A percentile compares a stretch with the other conserved stretches of the same genome.
These are phyloP conservation scores for Silurus aristotelis DNA, from an alignment of 2,797 vertebrate species.

Conservation along the genomic window DNA sequence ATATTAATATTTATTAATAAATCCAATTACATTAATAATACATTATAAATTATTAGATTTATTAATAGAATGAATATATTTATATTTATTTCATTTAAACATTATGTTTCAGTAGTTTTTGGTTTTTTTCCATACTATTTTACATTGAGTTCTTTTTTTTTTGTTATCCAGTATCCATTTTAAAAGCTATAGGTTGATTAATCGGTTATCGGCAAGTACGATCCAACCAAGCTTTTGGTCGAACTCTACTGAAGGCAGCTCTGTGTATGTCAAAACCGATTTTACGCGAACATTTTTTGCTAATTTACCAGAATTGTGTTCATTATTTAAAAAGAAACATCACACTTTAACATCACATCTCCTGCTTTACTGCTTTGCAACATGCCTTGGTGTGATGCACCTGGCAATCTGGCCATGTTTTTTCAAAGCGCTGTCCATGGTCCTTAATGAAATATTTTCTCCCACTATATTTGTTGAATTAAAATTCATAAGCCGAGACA, in stretches of 20 bases:
- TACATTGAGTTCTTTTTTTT: too few species aligned
- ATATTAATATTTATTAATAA: too few species aligned
- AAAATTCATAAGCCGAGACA: constrained; percentile 48
- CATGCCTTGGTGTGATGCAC: background rate
- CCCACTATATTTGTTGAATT: constrained; percentile 46
- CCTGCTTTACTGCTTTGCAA: background rate
- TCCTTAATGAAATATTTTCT: constrained; percentile 38
- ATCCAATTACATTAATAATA: too few species aligned
- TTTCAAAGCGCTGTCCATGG: background rate
- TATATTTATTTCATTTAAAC: too few species aligned
- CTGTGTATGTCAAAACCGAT: background rate
- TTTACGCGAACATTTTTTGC: background rate
- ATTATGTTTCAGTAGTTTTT: too few species aligned
- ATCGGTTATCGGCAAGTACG: too few species aligned
- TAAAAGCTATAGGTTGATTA: too few species aligned
- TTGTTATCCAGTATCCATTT: too few species aligned
- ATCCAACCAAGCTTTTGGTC: too few species aligned
- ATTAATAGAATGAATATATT: too few species aligned
- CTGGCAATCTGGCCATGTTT: background rate
- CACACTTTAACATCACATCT: background rate
- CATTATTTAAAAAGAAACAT: background rate
- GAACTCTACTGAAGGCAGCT: background rate
- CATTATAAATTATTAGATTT: too few species aligned
- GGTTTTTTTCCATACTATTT: too few species aligned
- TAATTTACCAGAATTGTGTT: background rate